Percentiles rank a stretch among this genome's conserved stretches.
phyloP scores from a whole-genome alignment of 2,797 vertebrate genomes.

The Galagoides demidoff region DNA sequence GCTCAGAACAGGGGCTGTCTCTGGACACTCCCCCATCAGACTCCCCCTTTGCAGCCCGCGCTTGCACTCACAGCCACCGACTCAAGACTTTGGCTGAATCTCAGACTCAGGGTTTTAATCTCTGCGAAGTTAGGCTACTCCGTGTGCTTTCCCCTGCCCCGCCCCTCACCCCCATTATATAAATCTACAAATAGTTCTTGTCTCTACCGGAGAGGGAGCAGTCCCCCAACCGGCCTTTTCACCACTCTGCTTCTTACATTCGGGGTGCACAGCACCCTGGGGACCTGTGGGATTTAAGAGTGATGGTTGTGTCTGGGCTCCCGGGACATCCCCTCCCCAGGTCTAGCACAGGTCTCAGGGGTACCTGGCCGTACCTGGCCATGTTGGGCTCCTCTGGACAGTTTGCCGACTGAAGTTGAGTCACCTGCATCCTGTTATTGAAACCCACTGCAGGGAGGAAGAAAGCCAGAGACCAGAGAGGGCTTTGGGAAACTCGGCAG shows the following conservation, averaged over 20 bases:
- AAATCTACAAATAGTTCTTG: constrained; percentile 51
- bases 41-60: fast-evolving
- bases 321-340: neutral
- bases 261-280: neutral
- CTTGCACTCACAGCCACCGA: neutral
- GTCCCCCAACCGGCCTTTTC: neutral
- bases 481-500: neutral
- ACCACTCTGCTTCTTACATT: neutral
- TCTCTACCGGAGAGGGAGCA: neutral
- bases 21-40: fast-evolving
- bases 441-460: neutral
- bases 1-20: neutral
- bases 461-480: neutral
- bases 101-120: constrained; percentile 69
- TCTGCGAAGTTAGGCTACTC: neutral
- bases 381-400: neutral
- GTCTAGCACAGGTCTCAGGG: neutral
- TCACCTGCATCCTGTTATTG: neutral
- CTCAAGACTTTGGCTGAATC: neutral
- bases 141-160: neutral
- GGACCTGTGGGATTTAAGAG: constrained; percentile 10
- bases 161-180: neutral
- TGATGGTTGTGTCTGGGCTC: neutral
- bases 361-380: constrained; percentile 45
- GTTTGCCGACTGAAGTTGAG: neutral